Base-by-base conservation (phyloP, 2,888 invertebrate species). In the Vannuccia rotundouncinata region DNA sequence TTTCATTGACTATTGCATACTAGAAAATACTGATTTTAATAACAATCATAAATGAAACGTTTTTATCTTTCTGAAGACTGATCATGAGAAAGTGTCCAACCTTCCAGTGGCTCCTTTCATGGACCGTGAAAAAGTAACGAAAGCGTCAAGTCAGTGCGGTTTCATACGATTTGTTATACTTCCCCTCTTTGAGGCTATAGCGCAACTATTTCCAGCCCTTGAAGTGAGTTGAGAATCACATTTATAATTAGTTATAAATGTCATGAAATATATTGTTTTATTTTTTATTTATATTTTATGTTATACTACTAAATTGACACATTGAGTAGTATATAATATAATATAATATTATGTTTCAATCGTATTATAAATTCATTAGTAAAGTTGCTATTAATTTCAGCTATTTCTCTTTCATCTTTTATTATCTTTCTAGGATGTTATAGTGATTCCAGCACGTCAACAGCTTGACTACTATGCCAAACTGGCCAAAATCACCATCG, bases 51-150 rank as follows among this genome's bases (percentile, higher is more conserved):
- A n/a, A n/a, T n/a, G n/a, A n/a, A n/a, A n/a, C n/a, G n/a, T n/a
- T n/a, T n/a, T n/a, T n/a, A n/a, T n/a, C n/a, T n/a, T n/a, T 78
- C 92, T 92, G 84, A 92, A 92, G 88, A 92, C 92, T 86, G 93
- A 93, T 84, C 91, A 92, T 1, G 93, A 93, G 87, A 93, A 93
- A 85, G 89, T 92, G 30, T 93, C 93, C 87, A 93, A 93, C 10
- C 89, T 93, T 82, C 93, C 93, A 1, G 93, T 93, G 30, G 93
- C 93, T 29, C 93, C 93, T 0, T 93, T 93, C 86, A 93, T 93
- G 93, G 93, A 93, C 87, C 90, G 93, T 31, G 93, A 93, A 83
- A 93, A 93, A 88, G 92, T 93, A 79, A 93, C 93, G 81, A 93
- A 93, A 86, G 92, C 93, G 0, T 92, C 93, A 25, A 93, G 93